Evolutionary conservation across 2,888 invertebrate species (phyloP).

Genomic region (Lasioglossum vierecki): DNA sequence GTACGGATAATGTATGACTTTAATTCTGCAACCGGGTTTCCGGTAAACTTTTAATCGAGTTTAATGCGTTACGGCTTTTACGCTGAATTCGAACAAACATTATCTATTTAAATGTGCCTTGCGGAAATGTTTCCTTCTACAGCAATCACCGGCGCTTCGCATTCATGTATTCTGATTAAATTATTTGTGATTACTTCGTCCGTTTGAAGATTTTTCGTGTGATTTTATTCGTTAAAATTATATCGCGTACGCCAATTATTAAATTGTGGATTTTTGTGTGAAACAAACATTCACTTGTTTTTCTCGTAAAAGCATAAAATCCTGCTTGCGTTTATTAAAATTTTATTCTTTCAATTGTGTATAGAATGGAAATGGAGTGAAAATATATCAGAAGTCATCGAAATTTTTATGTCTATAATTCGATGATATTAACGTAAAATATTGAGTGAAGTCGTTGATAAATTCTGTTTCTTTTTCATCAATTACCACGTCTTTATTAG

Average conservation of each 20-base stretch:
- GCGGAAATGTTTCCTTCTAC: neutral
- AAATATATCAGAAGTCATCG: neutral
- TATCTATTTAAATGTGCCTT: neutral
- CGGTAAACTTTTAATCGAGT: conserved; percentile 2
- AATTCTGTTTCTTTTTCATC: neutral
- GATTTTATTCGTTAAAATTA: neutral
- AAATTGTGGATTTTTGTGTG: neutral
- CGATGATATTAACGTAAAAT: neutral
- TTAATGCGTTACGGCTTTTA: neutral
- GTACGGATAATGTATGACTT: neutral
- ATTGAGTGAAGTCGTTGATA: neutral
- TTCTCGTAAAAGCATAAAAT: neutral
- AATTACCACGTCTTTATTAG: neutral
- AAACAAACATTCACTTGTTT: neutral
- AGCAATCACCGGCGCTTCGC: neutral
- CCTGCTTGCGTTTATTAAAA: neutral
- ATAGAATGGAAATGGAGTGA: neutral
- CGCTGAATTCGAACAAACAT: neutral
- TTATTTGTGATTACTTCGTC: neutral
- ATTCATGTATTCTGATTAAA: neutral
- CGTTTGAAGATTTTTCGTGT: neutral
- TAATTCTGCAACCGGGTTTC: neutral
- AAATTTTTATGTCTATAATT: neutral
- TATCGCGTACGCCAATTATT: neutral
- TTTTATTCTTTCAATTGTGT: neutral